Evolutionary conservation across 2,888 invertebrate genomes (phyloP).

Genomic region (Rhagium mordax): DNA sequence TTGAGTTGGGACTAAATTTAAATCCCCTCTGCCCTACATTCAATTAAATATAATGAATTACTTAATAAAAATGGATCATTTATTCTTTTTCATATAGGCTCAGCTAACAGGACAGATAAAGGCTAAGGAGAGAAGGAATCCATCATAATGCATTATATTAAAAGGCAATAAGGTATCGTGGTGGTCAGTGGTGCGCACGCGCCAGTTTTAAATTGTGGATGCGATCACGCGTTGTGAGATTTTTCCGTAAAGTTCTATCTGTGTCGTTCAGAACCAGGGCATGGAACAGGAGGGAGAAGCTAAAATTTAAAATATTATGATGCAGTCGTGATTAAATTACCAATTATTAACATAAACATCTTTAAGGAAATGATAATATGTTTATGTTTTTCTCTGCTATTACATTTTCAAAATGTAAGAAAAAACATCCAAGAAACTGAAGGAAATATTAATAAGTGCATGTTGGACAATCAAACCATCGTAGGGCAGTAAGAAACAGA

Average conservation of each 20-base stretch:
- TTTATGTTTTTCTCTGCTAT: no score
- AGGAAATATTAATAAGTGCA: no score
- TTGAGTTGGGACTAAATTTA: conserved; percentile 56
- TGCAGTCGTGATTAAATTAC: background rate
- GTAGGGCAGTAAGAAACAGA: no score
- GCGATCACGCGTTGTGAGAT: background rate
- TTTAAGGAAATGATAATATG: no score
- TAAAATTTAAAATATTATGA: background rate
- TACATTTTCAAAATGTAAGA: no score
- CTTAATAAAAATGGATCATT: conserved; percentile 43
- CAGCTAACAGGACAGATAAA: conserved; percentile 2
- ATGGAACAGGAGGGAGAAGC: background rate
- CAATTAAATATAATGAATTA: conserved; percentile 52
- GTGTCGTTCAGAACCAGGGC: background rate
- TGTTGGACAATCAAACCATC: no score
- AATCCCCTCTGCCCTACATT: conserved; percentile 52
- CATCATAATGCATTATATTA: conserved; percentile 12
- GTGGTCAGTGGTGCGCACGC: background rate
- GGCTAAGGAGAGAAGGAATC: conserved; percentile 8
- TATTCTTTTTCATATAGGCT: conserved; percentile 10
- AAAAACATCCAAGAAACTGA: no score
- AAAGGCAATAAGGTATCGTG: background rate
- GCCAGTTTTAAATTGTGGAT: background rate
- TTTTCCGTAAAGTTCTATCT: background rate
- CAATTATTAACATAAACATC: background rate